Evolutionary conservation across 2,113 vertebrate genomes (phyloP).

Genomic region (Stictonetta naevosa): DNA sequence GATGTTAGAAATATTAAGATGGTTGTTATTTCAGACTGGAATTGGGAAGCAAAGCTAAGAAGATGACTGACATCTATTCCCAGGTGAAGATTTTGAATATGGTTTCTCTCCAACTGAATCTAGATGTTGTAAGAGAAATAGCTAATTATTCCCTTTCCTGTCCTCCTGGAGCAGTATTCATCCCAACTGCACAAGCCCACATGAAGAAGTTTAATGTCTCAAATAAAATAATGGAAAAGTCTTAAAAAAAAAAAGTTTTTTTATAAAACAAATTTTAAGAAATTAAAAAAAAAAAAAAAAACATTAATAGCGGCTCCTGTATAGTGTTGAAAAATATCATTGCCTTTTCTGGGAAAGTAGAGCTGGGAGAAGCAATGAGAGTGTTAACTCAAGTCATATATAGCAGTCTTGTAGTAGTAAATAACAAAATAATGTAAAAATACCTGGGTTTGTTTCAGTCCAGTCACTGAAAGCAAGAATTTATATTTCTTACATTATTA

Average conservation of each 20-base stretch:
- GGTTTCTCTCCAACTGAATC: neutral
- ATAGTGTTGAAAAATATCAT: neutral
- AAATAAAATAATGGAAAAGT: neutral
- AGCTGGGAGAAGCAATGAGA: neutral
- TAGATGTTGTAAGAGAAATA: neutral
- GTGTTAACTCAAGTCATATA: neutral
- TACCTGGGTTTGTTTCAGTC: neutral
- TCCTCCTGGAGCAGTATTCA: neutral
- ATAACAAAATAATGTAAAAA: neutral
- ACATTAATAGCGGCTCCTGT: neutral
- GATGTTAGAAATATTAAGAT: neutral
- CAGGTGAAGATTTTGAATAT: neutral
- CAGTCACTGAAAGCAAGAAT: neutral
- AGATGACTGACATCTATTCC: neutral
- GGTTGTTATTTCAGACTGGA: neutral
- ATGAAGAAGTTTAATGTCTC: neutral
- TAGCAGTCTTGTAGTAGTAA: neutral
- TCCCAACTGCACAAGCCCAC: neutral
- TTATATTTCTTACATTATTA: neutral
- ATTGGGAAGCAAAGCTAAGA: neutral
- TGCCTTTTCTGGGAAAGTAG: neutral
- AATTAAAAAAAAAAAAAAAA: neutral
- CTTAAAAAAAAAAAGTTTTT: neutral
- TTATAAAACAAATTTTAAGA: neutral
- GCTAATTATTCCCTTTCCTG: neutral